Evolutionary conservation across 2,797 vertebrate genomes (phyloP).

Genomic region (Gobio occitaniae): DNA sequence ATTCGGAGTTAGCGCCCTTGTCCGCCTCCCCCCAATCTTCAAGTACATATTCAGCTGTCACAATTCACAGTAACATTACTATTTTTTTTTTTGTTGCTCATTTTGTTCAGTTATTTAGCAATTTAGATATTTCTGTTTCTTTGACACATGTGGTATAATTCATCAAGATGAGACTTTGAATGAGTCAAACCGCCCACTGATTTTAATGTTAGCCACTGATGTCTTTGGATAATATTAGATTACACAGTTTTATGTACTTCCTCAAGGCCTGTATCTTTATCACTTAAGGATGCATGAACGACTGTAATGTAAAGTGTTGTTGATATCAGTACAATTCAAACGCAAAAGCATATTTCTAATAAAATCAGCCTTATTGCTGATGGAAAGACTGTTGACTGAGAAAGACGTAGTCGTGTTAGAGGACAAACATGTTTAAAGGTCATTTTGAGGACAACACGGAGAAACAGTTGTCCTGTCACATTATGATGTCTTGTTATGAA

Average conservation of each 20-base stretch:
- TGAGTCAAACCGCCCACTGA: constrained; percentile 17
- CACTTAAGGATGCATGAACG: background rate
- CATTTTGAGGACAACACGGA: constrained; percentile 25
- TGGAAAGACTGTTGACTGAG: background rate
- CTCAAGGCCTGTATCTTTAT: background rate
- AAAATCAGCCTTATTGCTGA: background rate
- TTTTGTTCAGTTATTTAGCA: background rate
- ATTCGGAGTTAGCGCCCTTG: constrained; percentile 48
- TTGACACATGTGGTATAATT: background rate
- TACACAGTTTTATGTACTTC: background rate
- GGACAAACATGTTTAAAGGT: constrained; percentile 40
- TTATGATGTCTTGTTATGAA: background rate
- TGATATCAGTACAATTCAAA: background rate
- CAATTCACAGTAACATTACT: background rate
- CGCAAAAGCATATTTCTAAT: background rate
- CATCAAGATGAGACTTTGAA: constrained; percentile 17
- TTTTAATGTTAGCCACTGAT: constrained; percentile 7
- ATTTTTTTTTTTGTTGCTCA: background rate
- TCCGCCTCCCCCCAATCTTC: background rate
- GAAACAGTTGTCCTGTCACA: background rate
- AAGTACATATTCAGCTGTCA: background rate
- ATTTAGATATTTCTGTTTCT: background rate
- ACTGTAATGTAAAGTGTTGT: background rate
- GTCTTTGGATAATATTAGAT: constrained; percentile 14
- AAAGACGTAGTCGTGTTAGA: background rate